phyloP scores from a whole-genome alignment of 2,797 vertebrate species.

The Danio aesculapii region DNA sequence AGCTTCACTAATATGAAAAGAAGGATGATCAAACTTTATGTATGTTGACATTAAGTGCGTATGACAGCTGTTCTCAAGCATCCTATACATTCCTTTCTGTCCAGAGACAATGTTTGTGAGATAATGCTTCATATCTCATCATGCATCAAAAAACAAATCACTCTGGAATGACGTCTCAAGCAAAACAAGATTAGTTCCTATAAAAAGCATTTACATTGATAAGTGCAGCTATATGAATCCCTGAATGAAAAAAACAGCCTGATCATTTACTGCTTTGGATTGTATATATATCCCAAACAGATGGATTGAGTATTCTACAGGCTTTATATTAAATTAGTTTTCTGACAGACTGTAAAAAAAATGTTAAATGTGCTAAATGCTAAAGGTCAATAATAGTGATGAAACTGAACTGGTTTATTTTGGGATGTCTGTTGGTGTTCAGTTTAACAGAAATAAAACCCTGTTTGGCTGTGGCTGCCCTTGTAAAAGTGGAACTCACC shows the following conservation, averaged over 20 bases:
- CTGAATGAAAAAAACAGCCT: constrained; percentile 9
- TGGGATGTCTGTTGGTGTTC: no score
- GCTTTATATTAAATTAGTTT: background rate
- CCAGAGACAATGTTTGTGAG: background rate
- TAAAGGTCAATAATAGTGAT: background rate
- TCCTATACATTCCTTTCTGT: constrained; percentile 24
- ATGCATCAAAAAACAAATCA: constrained; percentile 8
- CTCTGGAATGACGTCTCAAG: background rate
- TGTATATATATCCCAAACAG: background rate
- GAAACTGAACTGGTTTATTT: background rate
- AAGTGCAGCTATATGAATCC: background rate
- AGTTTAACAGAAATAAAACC: no score
- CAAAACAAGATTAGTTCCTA: constrained; percentile 8
- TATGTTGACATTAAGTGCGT: constrained; percentile 8
- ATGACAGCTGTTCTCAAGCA: constrained; percentile 5
- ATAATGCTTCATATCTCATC: constrained; percentile 7
- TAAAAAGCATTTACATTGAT: background rate
- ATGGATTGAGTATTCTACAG: background rate
- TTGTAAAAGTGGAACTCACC: background rate
- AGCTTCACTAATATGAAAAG: background rate
- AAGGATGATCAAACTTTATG: background rate
- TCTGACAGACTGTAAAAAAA: background rate
- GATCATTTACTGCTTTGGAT: constrained; percentile 3
- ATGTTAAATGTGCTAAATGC: background rate
- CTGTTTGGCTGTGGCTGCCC: no score